Conservation (phyloP, 1,140 invertebrate genomes). For the Camponotus floridanus region DNA sequence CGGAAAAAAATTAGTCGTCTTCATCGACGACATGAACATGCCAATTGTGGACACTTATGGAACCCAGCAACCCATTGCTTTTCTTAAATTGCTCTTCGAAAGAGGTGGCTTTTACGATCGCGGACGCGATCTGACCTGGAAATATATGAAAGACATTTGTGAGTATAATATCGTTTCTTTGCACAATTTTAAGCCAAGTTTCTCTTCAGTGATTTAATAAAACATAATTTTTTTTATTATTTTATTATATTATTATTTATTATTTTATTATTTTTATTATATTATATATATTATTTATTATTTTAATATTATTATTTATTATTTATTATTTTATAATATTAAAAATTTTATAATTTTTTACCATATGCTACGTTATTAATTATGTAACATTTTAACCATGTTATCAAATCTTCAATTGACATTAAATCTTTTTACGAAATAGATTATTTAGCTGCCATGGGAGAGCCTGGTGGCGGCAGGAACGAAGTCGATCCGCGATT, state of each 20-base stretch:
- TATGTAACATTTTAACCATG: neutral
- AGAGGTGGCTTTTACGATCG: slow-evolving; percentile 95
- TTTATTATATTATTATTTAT: neutral
- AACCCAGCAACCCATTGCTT: slow-evolving; percentile 96
- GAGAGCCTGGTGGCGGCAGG: slow-evolving; percentile 93
- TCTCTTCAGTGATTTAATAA: neutral
- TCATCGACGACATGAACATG: slow-evolving; percentile 98
- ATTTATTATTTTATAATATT: neutral
- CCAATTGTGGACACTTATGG: slow-evolving; percentile 95
- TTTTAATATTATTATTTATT: neutral
- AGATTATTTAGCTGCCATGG: slow-evolving; percentile 93
- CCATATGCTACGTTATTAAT: neutral
- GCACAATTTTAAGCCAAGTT: neutral
- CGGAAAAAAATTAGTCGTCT: slow-evolving; percentile 94
- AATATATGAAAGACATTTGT: slow-evolving; percentile 93
- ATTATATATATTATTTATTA: neutral
- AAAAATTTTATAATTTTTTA: neutral
- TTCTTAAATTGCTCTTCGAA: slow-evolving; percentile 95
- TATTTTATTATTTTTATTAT: no score
- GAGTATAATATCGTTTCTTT: slow-evolving; percentile 62
- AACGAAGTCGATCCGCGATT: slow-evolving; percentile 96
- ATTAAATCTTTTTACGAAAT: slow-evolving; percentile 16
- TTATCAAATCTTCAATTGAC: neutral
- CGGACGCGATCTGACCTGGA: slow-evolving; percentile 96
- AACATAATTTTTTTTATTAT: neutral